phyloP scores from a whole-genome alignment of 2,797 vertebrate species.

The Gallinago solitaria region DNA sequence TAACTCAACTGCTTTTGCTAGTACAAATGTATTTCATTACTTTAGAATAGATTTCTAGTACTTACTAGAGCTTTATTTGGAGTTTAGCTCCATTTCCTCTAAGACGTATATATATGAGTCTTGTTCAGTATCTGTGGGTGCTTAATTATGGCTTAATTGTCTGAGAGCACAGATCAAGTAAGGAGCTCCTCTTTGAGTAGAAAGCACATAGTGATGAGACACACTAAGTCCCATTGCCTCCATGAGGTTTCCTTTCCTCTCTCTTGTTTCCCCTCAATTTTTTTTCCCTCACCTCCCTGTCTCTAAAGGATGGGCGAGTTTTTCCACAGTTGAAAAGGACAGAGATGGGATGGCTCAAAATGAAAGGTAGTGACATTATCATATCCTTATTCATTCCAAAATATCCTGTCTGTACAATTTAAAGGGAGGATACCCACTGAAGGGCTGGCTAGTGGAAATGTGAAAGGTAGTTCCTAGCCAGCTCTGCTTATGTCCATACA shows the following conservation, averaged over 20 bases:
- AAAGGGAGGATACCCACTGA: neutral
- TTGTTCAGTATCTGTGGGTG: neutral
- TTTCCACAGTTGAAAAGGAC: neutral
- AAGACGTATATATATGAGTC: neutral
- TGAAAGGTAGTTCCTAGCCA: neutral
- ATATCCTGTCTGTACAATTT: accelerated
- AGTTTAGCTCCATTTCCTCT: neutral
- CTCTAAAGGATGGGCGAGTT: neutral
- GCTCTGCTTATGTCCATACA: neutral
- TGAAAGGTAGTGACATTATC: neutral
- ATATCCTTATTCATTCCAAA: neutral
- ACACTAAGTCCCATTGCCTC: neutral
- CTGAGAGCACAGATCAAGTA: neutral
- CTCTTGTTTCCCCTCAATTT: accelerated
- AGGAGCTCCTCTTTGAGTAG: neutral
- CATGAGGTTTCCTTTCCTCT: neutral
- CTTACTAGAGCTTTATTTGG: neutral
- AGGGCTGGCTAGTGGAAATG: neutral
- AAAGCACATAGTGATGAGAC: neutral
- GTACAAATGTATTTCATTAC: neutral
- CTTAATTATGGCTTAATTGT: neutral
- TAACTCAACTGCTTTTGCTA: neutral
- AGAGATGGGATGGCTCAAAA: neutral
- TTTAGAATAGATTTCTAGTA: neutral
- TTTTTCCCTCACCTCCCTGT: neutral